phyloP scores from a whole-genome alignment of 2,888 invertebrate genomes.

The Monoplex corrugatus region DNA sequence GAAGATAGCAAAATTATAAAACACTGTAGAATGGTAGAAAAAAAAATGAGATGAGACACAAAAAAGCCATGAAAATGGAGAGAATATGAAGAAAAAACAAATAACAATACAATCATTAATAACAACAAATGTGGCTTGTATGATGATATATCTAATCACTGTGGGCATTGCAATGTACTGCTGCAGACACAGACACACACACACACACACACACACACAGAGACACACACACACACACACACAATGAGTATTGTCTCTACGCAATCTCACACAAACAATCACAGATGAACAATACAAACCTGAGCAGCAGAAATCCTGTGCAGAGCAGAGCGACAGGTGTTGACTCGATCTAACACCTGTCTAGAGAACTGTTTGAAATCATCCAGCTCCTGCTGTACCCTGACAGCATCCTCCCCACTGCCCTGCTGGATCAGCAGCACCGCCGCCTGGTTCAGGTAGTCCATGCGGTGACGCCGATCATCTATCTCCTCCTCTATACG shows the following conservation, averaged over 20 bases:
- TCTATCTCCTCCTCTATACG: slow-evolving; percentile 33
- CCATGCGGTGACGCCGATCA: slow-evolving; percentile 62
- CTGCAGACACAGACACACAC: not conserved
- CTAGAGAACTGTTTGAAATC: slow-evolving; percentile 71
- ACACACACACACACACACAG: not conserved
- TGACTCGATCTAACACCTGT: slow-evolving; percentile 69
- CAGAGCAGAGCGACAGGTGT: slow-evolving; percentile 51
- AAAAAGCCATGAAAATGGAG: no score
- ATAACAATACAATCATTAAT: no score
- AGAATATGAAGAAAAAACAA: no score
- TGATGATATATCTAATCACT: no score
- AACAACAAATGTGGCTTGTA: no score
- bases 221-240: not conserved
- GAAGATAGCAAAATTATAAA: not conserved
- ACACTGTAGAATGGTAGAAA: not conserved
- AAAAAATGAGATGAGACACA: not conserved
- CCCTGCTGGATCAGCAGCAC: slow-evolving; percentile 76
- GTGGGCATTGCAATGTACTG: no score
- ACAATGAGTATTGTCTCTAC: no score
- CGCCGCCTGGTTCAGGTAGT: slow-evolving; percentile 75
- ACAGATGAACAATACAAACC: not conserved
- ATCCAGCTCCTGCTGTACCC: slow-evolving; percentile 74
- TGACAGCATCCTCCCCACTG: slow-evolving; percentile 71
- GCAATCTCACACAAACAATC: not conserved
- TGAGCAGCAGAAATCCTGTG: not conserved